These are phyloP conservation scores for Eustalomyia histrio DNA, from an alignment of 2,888 invertebrate species.

Conservation along the genomic window DNA sequence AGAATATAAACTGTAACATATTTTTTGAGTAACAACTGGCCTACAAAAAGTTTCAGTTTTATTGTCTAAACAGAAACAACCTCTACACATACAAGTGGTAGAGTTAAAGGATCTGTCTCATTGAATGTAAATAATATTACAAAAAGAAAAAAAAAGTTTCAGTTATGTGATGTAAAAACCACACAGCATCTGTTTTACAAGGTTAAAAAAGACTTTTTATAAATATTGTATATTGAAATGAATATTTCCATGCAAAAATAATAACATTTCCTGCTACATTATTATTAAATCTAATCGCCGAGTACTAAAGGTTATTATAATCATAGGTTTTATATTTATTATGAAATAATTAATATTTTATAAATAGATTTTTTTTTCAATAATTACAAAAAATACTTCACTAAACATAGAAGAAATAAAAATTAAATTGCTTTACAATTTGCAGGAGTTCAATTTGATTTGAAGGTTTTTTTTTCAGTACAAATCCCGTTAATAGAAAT, in stretches of 20 bases:
- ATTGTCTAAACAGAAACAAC: conserved; percentile 7
- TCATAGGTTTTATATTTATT: too few species aligned
- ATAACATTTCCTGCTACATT: too few species aligned
- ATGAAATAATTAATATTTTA: too few species aligned
- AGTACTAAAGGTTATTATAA: too few species aligned
- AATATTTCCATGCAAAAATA: background rate
- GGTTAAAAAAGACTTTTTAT: conserved; percentile 5
- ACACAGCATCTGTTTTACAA: conserved; percentile 35
- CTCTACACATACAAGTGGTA: conserved; percentile 2
- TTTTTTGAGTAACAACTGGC: conserved; percentile 17
- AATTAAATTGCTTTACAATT: too few species aligned
- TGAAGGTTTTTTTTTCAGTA: too few species aligned
- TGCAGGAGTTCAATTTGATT: too few species aligned
- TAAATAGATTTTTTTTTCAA: too few species aligned
- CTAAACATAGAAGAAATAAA: too few species aligned
- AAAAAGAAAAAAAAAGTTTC: conserved; percentile 33
- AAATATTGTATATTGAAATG: background rate
- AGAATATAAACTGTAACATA: background rate
- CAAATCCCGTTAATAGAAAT: too few species aligned
- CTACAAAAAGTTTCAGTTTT: conserved; percentile 23
- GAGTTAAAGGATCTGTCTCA: conserved; percentile 25
- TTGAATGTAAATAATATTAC: conserved; percentile 49
- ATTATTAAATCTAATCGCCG: too few species aligned
- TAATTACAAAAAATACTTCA: too few species aligned
- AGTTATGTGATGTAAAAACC: background rate